Conservation (phyloP, 1,140 invertebrate genomes). For the Whitmania pigra region DNA sequence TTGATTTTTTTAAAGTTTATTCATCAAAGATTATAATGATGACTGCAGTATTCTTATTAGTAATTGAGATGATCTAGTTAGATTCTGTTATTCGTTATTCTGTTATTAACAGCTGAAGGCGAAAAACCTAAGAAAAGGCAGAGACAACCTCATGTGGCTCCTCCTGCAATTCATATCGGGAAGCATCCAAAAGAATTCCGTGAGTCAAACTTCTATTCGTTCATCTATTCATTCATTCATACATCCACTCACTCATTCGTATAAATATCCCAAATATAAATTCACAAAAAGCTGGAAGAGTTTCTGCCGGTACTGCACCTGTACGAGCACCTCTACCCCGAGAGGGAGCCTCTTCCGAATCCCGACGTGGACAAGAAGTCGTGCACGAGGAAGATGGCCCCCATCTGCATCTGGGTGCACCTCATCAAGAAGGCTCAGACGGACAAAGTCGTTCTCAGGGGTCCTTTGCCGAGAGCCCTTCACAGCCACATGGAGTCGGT, state of each 20-base stretch:
- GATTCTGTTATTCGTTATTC: too few species aligned
- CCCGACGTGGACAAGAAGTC: constrained; percentile 70
- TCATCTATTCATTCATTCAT: background rate
- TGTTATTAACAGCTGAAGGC: constrained; percentile 51
- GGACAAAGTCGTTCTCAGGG: constrained; percentile 53
- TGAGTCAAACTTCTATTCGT: constrained; percentile 39
- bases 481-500: constrained; percentile 55
- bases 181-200: constrained; percentile 83
- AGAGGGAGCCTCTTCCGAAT: constrained; percentile 72
- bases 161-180: constrained; percentile 91
- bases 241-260: background rate
- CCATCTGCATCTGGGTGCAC: constrained; percentile 91
- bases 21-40: background rate
- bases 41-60: too few species aligned
- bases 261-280: background rate
- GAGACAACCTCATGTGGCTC: constrained; percentile 94
- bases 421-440: constrained; percentile 78
- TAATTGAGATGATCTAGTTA: too few species aligned
- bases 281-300: constrained; percentile 57
- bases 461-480: constrained; percentile 66
- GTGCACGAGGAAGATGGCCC: constrained; percentile 79
- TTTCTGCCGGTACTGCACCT: constrained; percentile 80
- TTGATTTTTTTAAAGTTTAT: too few species aligned
- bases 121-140: constrained; percentile 66
- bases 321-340: constrained; percentile 81